phyloP scores from a whole-genome alignment of 2,113 vertebrate species.

The Cervus canadensis region DNA sequence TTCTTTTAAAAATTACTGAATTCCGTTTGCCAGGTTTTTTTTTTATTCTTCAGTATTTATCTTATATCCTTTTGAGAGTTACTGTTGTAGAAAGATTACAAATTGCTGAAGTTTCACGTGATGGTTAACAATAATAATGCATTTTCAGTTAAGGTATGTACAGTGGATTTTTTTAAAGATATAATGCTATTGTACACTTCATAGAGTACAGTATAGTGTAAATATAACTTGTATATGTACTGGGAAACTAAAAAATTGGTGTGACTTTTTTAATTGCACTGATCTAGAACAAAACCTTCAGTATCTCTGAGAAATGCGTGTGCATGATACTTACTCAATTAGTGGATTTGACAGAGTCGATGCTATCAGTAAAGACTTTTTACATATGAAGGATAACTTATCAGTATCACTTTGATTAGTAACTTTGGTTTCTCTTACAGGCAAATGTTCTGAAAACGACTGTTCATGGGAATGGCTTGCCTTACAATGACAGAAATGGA shows the following conservation, averaged over 20 bases:
- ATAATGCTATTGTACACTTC: neutral
- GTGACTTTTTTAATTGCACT: neutral
- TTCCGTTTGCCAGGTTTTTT: neutral
- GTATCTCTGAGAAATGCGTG: neutral
- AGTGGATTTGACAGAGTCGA: neutral
- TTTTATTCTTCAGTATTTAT: neutral
- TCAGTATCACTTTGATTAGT: neutral
- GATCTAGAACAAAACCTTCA: neutral
- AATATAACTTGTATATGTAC: neutral
- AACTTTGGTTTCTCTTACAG: slow-evolving; percentile 62
- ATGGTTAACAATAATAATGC: neutral
- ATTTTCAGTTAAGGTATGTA: neutral
- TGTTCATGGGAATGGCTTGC: slow-evolving; percentile 84
- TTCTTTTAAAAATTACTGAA: neutral
- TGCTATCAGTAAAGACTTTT: neutral
- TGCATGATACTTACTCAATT: neutral
- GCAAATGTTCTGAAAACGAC: slow-evolving; percentile 73
- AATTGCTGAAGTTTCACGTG: neutral
- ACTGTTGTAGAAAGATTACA: neutral
- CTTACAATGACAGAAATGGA: slow-evolving; percentile 90
- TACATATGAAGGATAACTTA: neutral
- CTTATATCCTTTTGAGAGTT: neutral
- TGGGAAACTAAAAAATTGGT: neutral
- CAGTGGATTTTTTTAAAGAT: neutral
- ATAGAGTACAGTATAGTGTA: neutral